Evolutionary conservation across 2,113 vertebrate species (phyloP).

Genomic region (Ictalurus furcatus): DNA sequence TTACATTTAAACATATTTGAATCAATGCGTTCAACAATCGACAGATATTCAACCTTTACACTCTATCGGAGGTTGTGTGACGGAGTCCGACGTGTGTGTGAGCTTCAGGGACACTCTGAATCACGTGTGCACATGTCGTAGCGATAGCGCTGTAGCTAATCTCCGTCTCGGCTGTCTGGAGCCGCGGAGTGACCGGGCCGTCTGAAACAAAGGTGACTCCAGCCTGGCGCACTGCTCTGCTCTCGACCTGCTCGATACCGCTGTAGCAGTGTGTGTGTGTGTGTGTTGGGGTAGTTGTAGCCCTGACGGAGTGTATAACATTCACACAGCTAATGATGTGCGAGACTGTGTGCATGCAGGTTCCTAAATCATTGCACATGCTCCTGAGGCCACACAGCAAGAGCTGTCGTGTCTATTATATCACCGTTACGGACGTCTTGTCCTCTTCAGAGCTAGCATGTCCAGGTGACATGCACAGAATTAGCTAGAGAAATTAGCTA

Average conservation of each 20-base stretch:
- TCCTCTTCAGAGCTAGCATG: not conserved
- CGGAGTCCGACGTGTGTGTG: not conserved
- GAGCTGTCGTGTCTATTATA: not conserved
- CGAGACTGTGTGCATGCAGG: not conserved
- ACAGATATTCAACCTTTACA: not conserved
- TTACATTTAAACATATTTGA: not conserved
- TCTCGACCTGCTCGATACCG: constrained; percentile 6
- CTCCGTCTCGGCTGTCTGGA: constrained; percentile 32
- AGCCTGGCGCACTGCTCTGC: not conserved
- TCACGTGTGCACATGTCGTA: not conserved
- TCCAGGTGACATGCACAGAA: not conserved
- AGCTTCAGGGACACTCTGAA: not conserved
- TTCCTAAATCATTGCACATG: constrained; percentile 6
- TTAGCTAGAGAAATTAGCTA: not conserved
- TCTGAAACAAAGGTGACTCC: constrained; percentile 22
- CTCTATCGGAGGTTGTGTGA: not conserved
- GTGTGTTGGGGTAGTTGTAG: not conserved
- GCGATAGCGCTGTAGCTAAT: constrained; percentile 28
- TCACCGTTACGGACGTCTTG: not conserved
- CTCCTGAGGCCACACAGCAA: constrained; percentile 4
- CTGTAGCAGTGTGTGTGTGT: constrained; percentile 12
- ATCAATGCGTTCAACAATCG: not conserved
- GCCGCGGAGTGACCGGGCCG: constrained; percentile 31
- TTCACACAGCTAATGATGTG: constrained; percentile 20
- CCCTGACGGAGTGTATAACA: not conserved